Percentiles rank a stretch among this genome's conserved stretches.
phyloP scores from a whole-genome alignment of 2,113 vertebrate species.

The Budorcas taxicolor region DNA sequence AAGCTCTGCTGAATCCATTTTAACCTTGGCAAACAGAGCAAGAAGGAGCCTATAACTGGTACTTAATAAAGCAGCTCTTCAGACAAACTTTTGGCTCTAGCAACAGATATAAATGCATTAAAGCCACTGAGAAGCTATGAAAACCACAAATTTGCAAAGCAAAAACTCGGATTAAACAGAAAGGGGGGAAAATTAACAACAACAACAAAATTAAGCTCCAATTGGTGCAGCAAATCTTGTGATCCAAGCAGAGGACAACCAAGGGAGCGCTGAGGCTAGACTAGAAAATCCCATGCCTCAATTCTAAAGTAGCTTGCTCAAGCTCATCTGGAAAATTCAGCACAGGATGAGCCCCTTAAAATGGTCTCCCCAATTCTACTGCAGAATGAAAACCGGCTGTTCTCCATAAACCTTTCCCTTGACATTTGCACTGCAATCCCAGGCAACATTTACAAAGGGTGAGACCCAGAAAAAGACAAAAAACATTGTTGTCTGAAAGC shows the following conservation, averaged over 20 bases:
- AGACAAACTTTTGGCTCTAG: background rate
- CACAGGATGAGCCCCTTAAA: conserved; percentile 1
- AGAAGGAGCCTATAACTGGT: background rate
- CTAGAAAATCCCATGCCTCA: background rate
- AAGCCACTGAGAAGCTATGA: background rate
- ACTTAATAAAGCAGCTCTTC: conserved; percentile 14
- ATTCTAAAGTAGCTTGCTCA: conserved; percentile 24
- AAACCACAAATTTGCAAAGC: conserved; percentile 44
- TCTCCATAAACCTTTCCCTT: background rate
- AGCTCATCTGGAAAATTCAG: conserved; percentile 11
- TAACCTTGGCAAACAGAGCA: background rate
- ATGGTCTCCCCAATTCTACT: background rate
- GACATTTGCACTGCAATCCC: conserved; percentile 21
- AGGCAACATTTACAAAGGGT: conserved; percentile 33
- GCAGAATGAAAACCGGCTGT: conserved; percentile 33
- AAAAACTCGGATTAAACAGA: conserved; percentile 15
- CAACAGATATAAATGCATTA: background rate
- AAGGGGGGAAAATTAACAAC: conserved; percentile 29
- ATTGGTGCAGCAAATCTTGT: background rate
- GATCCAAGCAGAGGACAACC: conserved; percentile 23
- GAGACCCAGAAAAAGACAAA: background rate
- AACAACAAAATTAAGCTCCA: conserved; percentile 47
- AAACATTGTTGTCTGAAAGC: conserved; percentile 19
- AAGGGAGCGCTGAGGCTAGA: background rate
- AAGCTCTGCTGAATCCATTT: background rate